Evolutionary conservation across 2,113 vertebrate species (phyloP).

Genomic region (Rhodinocichla rosea): DNA sequence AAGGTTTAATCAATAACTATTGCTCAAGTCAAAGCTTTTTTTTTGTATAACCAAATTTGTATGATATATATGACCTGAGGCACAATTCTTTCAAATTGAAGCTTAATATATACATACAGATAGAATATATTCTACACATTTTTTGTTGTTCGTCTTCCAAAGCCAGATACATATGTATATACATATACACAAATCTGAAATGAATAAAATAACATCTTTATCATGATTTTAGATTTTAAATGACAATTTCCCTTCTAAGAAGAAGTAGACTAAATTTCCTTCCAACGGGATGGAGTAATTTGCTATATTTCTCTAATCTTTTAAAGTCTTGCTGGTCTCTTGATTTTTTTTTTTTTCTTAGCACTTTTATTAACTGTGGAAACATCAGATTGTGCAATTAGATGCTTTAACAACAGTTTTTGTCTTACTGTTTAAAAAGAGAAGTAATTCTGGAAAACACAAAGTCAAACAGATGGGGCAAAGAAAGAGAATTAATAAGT

Average conservation of each 20-base stretch:
- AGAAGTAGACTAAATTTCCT: not conserved
- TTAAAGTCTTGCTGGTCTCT: not conserved
- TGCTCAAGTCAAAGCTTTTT: not conserved
- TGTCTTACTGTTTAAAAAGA: not conserved
- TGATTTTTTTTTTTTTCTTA: not conserved
- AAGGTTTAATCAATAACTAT: not conserved
- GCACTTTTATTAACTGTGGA: not conserved
- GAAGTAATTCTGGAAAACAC: not conserved
- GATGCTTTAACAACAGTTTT: not conserved
- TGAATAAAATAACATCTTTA: not conserved
- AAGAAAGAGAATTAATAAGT: not conserved
- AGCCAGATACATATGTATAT: not conserved
- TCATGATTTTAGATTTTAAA: not conserved
- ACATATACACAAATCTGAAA: not conserved
- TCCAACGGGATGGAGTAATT: constrained; percentile 14
- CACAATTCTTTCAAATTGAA: not conserved
- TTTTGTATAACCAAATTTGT: not conserved
- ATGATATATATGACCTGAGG: not conserved
- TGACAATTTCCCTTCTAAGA: not conserved
- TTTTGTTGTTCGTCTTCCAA: not conserved
- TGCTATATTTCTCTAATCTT: not conserved
- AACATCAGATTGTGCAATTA: not conserved
- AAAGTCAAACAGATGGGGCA: not conserved
- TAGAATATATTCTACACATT: not conserved
- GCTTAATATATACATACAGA: not conserved